Evolutionary conservation across 2,888 invertebrate genomes (phyloP), one percentile per base, ranked within the genome.

Genomic region (Kryphioiulus occultus): DNA sequence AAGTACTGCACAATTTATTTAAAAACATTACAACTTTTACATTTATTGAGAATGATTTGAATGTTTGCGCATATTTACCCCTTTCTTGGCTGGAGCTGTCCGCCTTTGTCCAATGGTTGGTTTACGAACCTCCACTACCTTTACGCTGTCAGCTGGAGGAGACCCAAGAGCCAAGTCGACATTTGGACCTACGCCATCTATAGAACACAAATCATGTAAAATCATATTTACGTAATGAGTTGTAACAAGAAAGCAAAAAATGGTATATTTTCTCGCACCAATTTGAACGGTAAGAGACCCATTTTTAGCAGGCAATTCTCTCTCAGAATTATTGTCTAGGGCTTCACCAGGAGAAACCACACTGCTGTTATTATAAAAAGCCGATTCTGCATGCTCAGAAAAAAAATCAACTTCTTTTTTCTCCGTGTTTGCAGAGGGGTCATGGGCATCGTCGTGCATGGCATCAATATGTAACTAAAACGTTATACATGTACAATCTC

Each of bases 331-430:
- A 39, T n/a, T 22, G 85, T 59, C 84, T 26, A 68, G 44, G 47
- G 15, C n/a, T 30, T 47, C 22, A 12, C 47, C 22, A 17, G 44
- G 78, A 19, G 44, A 89, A 88, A 12, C 88, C 83, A 87, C 39
- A 15, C 44, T 85, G n/a, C 44, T 44, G 42, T 86, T 53, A 47
- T 47, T 53, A 12, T 42, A 32, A 26, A 53, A 47, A 86, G 17
- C 89, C 89, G 47, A 86, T 87, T 91, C 91, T 39, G 91, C 90
- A 90, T 93, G 95, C 92, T 96, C 96, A 88, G 95, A 95, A 93
- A 98, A 98, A 93, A 98, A 99, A 93, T 99, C 98, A 90, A 95
- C 94, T 93, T 97, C 96, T 89, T 94, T 94, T 90, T 91, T 90
- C 68, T 92, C 92, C 1, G 90, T 89, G 9, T 92, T 44, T 85